Evolutionary conservation across 1,140 invertebrate species (phyloP).

Genomic region (Vanessa atalanta): DNA sequence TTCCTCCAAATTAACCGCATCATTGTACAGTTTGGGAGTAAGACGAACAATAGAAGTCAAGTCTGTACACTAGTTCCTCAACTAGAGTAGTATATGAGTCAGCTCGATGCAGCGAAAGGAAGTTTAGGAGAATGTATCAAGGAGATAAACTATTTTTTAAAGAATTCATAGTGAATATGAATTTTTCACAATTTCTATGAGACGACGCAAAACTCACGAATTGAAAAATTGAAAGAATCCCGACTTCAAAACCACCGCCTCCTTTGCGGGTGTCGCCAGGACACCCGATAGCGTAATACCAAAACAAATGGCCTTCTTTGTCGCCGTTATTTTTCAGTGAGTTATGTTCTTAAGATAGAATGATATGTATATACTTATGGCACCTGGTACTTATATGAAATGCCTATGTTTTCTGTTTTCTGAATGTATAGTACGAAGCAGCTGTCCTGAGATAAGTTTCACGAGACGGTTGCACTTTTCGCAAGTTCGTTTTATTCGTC

Average conservation of each 20-base stretch:
- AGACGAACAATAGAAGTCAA: conserved; percentile 32
- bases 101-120: background rate
- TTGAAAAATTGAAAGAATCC: conserved; percentile 62
- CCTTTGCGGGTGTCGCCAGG: conserved; percentile 47
- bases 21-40: conserved; percentile 54
- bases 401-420: conserved; percentile 18
- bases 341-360: conserved; percentile 51
- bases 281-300: conserved; percentile 73
- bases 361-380: conserved; percentile 17
- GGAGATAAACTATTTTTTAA: background rate
- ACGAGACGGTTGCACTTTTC: conserved; percentile 46
- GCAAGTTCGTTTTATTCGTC: conserved; percentile 50
- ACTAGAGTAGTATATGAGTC: background rate
- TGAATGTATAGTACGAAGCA: conserved; percentile 42
- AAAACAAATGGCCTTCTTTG: conserved; percentile 74
- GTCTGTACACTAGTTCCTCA: conserved; percentile 1
- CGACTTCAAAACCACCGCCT: conserved; percentile 44
- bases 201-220: conserved; percentile 29
- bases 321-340: conserved; percentile 68
- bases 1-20: conserved; percentile 72
- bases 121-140: background rate
- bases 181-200: conserved; percentile 56
- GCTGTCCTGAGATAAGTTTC: conserved; percentile 48
- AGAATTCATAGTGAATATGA: background rate
- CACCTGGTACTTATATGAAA: background rate